Conservation (phyloP, 2,888 invertebrate species). For the Serrognathus titanus region DNA sequence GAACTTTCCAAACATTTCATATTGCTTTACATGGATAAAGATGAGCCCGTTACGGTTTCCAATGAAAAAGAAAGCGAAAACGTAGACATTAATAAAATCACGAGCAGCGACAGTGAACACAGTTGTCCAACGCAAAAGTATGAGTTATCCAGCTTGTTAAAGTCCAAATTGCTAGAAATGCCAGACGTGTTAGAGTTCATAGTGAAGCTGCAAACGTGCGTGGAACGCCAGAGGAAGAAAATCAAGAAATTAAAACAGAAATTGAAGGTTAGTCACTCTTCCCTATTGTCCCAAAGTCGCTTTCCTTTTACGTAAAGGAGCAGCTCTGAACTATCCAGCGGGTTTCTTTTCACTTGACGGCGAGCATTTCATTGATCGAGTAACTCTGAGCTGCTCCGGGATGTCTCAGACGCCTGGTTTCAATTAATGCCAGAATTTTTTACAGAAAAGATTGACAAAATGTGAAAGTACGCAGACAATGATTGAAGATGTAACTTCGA, state of each 20-base stretch:
- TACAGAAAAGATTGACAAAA: slow-evolving; percentile 14
- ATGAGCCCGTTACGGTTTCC: too few relatives aligned
- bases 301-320: too few relatives aligned
- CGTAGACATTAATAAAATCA: neutral
- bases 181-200: slow-evolving; percentile 61
- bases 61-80: neutral
- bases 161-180: slow-evolving; percentile 52
- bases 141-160: neutral
- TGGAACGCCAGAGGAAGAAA: slow-evolving; percentile 57
- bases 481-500: slow-evolving; percentile 7
- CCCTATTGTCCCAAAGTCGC: neutral
- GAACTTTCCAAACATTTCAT: too few relatives aligned
- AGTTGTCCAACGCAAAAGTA: neutral
- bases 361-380: too few relatives aligned
- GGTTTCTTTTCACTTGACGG: too few relatives aligned
- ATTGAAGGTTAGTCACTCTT: slow-evolving; percentile 40
- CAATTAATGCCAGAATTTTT: slow-evolving; percentile 1
- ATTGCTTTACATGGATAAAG: too few relatives aligned
- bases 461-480: slow-evolving; percentile 35
- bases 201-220: slow-evolving; percentile 54
- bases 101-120: neutral
- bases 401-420: too few relatives aligned
- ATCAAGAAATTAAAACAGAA: slow-evolving; percentile 59
- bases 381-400: too few relatives aligned
- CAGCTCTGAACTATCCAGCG: too few relatives aligned